Evolutionary conservation across 2,797 vertebrate species (phyloP), one percentile per base, ranked within the genome.

Genomic region (Enteromius mattozi): DNA sequence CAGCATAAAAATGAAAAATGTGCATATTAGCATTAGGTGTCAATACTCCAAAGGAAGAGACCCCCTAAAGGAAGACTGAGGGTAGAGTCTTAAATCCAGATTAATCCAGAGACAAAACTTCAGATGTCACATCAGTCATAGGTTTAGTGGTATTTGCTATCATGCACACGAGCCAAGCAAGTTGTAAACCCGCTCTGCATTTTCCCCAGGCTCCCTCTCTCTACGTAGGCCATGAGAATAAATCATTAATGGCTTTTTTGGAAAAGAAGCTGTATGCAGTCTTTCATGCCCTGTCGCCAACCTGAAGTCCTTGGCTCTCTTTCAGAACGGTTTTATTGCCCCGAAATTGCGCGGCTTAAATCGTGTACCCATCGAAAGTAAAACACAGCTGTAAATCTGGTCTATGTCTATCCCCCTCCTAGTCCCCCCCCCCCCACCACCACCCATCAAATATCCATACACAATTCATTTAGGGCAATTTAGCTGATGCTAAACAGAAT

Each of bases 401-500:
- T 88, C 74, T 81, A 83, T 90, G 89, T 93, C 90, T 92, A 13
- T 47, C 45, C 88, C 91, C 14, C 61, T 27, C 89, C 92, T 24
- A 66, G 27, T 89, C 90, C 93, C 89, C 91, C 59, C 16, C 30
- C 91, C 91, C 13, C 51, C 45, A 37, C 42, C 37, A 12, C 30
- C 91, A 92, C 93, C 92, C 91, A 94, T 92, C 93, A 95, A 92
- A 94, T 93, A 92, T 92, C 92, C 93, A 94, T 94, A 93, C 93
- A 93, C 94, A 92, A 94, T 94, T 95, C 91, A 94, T 94, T 94
- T 93, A 92, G 92, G 90, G 91, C 91, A 91, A 92, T 94, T 94
- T 93, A 94, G 93, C 91, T 93, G 92, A 94, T 94, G 93, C 93
- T 94, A 94, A 95, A 95, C 94, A 95, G 93, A 94, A 92, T 86